Base-by-base conservation (phyloP, 2,888 invertebrate species). In the Leptogaster cylindrica region DNA sequence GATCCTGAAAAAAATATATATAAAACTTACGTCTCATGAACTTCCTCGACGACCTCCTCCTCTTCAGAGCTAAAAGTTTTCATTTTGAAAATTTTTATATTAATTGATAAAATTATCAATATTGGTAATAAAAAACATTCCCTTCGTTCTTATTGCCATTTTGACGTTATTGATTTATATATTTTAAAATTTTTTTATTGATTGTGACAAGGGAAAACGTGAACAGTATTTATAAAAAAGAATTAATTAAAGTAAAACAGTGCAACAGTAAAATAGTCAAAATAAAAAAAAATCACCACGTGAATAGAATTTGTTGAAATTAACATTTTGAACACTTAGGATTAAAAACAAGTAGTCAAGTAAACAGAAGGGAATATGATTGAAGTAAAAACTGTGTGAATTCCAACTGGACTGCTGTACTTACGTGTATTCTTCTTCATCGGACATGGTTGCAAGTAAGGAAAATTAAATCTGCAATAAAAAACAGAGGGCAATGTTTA, bases 401-500 rank as follows among this genome's bases (percentile, higher is more conserved):
- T 44, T 10, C 25, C 20, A 7, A 18, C 4, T 7, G 31, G 75
- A 41, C 14, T 44, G 16, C 3, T 39, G 25, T 86, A 93, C 93
- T 93, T 87, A 93, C 93, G 93, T 93, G 87, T 93, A 93, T 87
- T 93, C 93, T 85, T 93, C 93, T 83, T 93, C 93, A 88, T 93
- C 93, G 86, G 93, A 93, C 93, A 93, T 93, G 87, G 83, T 90
- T 87, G 83, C 84, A 83, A 83, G 81, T 80, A 79, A 76, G 83
- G 81, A 80, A 84, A 84, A 85, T 83, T 79, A 82, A 82, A 81
- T 83, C 87, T 86, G 82, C n/a, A n/a, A n/a, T n/a, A n/a, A n/a
- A n/a, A n/a, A n/a, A n/a, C n/a, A n/a, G n/a, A n/a, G n/a, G n/a
- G n/a, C n/a, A n/a, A n/a, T n/a, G n/a, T n/a, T n/a, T n/a, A n/a